These are phyloP conservation scores for Koerneria pararmatus DNA, from an alignment of 2,888 invertebrate genomes.

Conservation along the genomic window DNA sequence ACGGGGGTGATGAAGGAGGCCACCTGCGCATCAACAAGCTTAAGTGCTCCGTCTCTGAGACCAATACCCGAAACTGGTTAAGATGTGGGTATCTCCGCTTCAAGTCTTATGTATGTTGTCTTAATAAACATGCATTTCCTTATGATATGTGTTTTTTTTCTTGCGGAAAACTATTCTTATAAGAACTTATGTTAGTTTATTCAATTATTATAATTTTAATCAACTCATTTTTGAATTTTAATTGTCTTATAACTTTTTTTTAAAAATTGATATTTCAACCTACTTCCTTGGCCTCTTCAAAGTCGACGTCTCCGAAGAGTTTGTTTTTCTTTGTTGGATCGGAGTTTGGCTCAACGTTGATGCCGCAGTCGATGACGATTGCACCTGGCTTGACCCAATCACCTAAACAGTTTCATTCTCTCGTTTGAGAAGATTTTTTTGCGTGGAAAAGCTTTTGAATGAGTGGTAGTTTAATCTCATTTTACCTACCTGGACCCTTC, in stretches of 20 bases:
- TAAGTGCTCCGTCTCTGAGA: constrained; percentile 1
- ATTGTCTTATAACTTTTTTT: not conserved
- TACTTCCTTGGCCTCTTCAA: constrained; percentile 70
- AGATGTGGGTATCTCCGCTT: too few species aligned
- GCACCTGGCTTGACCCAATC: constrained; percentile 97
- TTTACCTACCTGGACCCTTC: too few species aligned
- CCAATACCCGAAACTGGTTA: too few species aligned
- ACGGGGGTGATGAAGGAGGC: constrained; percentile 58
- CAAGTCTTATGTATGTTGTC: too few species aligned
- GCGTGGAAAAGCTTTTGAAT: too few species aligned
- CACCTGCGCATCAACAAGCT: constrained; percentile 63
- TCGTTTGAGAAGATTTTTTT: too few species aligned
- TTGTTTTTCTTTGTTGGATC: constrained; percentile 44
- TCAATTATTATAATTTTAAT: not conserved
- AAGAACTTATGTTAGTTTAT: not conserved
- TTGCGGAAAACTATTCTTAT: too few species aligned
- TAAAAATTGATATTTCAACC: not conserved
- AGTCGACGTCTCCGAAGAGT: constrained; percentile 87
- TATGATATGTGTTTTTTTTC: too few species aligned
- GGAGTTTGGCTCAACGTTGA: constrained; percentile 68
- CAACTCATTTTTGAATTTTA: not conserved
- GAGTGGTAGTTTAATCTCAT: too few species aligned
- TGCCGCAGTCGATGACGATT: constrained; percentile 96
- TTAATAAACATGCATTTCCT: too few species aligned
- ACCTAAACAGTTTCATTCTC: constrained; percentile 26